These are phyloP conservation scores for Sphenodon punctatus DNA, from an alignment of 2,797 vertebrate genomes.

Conservation along the genomic window DNA sequence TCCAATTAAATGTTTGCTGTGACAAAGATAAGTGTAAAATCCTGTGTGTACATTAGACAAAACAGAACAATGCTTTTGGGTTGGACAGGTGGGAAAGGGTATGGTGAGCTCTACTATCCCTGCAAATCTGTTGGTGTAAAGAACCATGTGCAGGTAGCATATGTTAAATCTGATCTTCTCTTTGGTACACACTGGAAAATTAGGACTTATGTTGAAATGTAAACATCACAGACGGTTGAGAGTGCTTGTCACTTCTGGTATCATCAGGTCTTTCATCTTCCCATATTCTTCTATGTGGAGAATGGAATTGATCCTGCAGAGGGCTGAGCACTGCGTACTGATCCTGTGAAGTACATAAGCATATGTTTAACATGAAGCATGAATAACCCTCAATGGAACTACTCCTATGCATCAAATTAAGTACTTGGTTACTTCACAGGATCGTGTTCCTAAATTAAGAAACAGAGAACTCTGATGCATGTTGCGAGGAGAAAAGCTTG, in stretches of 20 bases:
- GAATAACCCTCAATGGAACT: not conserved
- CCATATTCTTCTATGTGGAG: not conserved
- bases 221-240: not conserved
- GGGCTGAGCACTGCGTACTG: not conserved
- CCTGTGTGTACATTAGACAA: constrained; percentile 34
- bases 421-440: not conserved
- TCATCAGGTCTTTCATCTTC: not conserved
- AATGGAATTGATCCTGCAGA: not conserved
- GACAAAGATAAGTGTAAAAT: constrained; percentile 24
- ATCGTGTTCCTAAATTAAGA: not conserved
- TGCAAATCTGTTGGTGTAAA: not conserved
- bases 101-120: no score
- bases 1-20: constrained; percentile 57
- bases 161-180: not conserved
- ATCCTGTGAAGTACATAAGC: not conserved
- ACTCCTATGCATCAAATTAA: not conserved
- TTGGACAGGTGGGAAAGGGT: not conserved
- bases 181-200: not conserved
- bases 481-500: no score
- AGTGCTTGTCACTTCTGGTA: not conserved
- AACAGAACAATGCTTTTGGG: not conserved
- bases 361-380: not conserved
- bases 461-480: not conserved
- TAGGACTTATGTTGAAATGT: not conserved
- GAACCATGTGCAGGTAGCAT: no score